Evolutionary conservation across 2,113 vertebrate genomes (phyloP).

Genomic region (Platysternon megacephalum): DNA sequence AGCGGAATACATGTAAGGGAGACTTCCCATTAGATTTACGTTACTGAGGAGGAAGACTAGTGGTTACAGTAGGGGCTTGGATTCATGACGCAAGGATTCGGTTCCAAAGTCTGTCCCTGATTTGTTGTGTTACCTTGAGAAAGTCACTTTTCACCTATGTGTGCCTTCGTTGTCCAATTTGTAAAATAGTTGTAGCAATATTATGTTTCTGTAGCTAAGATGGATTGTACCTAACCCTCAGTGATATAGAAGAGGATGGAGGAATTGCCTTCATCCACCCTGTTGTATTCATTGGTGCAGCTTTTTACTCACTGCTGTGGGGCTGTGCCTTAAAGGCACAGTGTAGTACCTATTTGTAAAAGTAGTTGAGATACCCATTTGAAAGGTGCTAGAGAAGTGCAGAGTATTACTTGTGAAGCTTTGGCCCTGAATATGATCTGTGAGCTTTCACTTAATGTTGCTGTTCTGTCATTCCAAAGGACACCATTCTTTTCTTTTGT

Average conservation of each 20-base stretch:
- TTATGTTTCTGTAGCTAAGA: neutral
- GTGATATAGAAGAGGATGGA: neutral
- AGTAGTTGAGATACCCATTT: neutral
- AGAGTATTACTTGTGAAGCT: neutral
- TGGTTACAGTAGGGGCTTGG: neutral
- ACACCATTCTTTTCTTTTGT: neutral
- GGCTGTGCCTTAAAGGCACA: neutral
- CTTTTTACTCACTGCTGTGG: neutral
- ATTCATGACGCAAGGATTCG: neutral
- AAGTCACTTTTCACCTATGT: neutral
- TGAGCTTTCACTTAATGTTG: neutral
- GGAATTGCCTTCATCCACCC: neutral
- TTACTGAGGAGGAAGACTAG: neutral
- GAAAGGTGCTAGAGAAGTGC: neutral
- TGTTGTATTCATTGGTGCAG: neutral
- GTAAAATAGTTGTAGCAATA: neutral
- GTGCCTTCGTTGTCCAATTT: rapidly evolving
- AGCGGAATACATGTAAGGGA: rapidly evolving
- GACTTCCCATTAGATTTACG: neutral
- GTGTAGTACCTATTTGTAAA: neutral
- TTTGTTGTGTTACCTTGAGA: neutral
- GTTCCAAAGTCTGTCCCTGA: neutral
- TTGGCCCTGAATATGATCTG: neutral
- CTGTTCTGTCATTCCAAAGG: neutral
- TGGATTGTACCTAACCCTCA: neutral